Evolutionary conservation across 1,140 invertebrate species (phyloP), one percentile per base, ranked within the genome.

Genomic region (Drosophila varians): DNA sequence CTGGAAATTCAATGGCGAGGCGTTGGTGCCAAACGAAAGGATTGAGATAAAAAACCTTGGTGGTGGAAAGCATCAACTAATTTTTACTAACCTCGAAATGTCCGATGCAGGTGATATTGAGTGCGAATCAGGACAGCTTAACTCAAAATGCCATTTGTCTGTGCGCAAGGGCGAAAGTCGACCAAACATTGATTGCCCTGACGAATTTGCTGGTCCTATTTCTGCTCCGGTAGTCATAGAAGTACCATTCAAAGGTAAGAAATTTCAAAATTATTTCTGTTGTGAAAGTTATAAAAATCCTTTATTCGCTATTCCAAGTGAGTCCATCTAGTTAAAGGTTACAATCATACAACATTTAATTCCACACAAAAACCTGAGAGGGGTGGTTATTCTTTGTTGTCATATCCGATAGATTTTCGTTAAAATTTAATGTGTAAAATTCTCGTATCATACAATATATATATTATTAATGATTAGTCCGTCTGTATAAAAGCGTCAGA

Each of bases 1-100:
- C 53, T 99, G 98, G 97, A 95, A 95, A 74, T 97, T 98, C 91
- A 97, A 99, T 92, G 98, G 97, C 19, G 92, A 97, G 91, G 95
- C 95, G 1, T 95, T 99, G 76, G 94, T 94, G 31, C 93, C 95
- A 3, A 94, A 93, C 90, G 96, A 97, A 9, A 94, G 94, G 92
- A 92, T 97, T 60, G 96, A 97, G 92, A 95, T 98, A 18, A 97
- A 98, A 82, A 97, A 97, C 92, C 91, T 98, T 40, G 97, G 97
- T 42, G 96, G 96, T 86, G 97, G 97, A 34, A 97, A 97, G 91
- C 97, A 98, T 90, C 96, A 97, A 83, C 92, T 98, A 0, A 93
- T 98, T 23, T 97, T 98, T 87, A 97, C 97, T 75, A 95, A 94
- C 74, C 80, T 96, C 9, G 95, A 97, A 71, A 93, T 97, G 93